Base-by-base conservation (phyloP, 2,113 vertebrate genomes). In the Dromas ardeola region DNA sequence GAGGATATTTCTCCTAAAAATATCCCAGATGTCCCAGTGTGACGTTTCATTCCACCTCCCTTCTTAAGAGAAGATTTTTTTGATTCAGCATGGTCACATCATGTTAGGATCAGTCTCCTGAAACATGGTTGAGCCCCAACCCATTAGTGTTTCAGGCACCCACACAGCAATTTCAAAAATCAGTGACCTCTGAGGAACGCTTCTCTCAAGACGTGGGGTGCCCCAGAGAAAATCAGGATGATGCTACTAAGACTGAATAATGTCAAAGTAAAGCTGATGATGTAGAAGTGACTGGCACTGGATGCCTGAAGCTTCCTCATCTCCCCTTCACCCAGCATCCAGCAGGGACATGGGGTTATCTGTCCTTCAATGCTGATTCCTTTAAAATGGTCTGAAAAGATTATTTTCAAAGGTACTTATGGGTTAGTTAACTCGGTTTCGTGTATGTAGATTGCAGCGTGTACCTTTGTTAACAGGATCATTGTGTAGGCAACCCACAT, bases 1-100 rank as follows among this genome's bases (percentile, higher is more conserved):
- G 42, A 55, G 67, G 55, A 63, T 73, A 95, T 58, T 87, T 86
- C 71, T 82, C 70, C 87, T 52, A 88, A 95, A 96, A 96, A 73
- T 79, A 79, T 50, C 81, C 38, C 83, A 61, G 62, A 70, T 82
- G 53, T 87, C 84, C 42, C 70, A 66, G 42, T 26, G 23, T 74
- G 84, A 79, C 1, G 0, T 66, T 85, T 69, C 32, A 81, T 76
- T 63, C 50, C 27, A 26, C 49, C 43, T 87, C 14, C 13, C 29
- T 58, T 73, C 21, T 66, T 85, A 52, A 16, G 63, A 10, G 25
- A 47, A 55, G 21, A 1, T 4, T 0, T 42, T 52, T 82, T 50
- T 50, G 2, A 45, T 81, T 84, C 49, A 85, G 3, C 11, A 5
- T 5, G 25, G 49, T 50, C 36, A 70, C 0, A 0, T 81, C 36